Evolutionary conservation across 1,140 invertebrate genomes (phyloP).

Genomic region (Atopsyche davidsoni): DNA sequence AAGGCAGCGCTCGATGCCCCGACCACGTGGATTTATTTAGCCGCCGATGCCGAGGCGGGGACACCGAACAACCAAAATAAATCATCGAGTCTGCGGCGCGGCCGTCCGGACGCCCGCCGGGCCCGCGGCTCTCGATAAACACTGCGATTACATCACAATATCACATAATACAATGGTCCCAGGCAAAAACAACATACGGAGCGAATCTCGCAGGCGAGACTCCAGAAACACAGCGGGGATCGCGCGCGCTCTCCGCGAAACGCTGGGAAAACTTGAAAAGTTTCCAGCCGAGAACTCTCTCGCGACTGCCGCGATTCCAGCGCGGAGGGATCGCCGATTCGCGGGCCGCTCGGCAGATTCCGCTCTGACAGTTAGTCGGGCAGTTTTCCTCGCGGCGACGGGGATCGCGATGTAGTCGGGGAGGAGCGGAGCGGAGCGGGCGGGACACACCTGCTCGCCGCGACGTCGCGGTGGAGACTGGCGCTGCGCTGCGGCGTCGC

Average conservation of each 20-base stretch:
- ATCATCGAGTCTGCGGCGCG: conserved; percentile 13
- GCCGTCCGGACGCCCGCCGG: conserved; percentile 4
- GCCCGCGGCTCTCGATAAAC: conserved; percentile 14
- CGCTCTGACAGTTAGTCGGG: too few relatives aligned
- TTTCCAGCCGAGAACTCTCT: too few relatives aligned
- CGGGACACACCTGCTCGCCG: conserved; percentile 15
- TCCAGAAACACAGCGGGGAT: too few relatives aligned
- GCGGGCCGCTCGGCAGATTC: not conserved
- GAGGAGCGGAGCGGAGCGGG: not conserved
- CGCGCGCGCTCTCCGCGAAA: too few relatives aligned
- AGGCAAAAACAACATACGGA: not conserved
- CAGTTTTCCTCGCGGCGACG: not conserved
- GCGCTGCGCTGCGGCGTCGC: conserved; percentile 12
- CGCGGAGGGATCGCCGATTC: not conserved
- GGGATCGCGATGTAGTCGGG: not conserved
- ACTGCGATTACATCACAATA: conserved; percentile 29
- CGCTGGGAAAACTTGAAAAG: too few relatives aligned
- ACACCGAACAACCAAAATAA: conserved; percentile 23
- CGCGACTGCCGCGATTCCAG: too few relatives aligned
- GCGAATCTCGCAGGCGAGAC: too few relatives aligned
- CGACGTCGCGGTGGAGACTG: conserved; percentile 29
- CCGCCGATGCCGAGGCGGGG: conserved; percentile 1
- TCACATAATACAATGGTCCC: conserved; percentile 8
- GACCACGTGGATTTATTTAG: conserved; percentile 20
- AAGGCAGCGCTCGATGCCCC: too few relatives aligned